Base-by-base conservation (phyloP, 2,888 invertebrate genomes). In the Macrosoma leucophasiata region DNA sequence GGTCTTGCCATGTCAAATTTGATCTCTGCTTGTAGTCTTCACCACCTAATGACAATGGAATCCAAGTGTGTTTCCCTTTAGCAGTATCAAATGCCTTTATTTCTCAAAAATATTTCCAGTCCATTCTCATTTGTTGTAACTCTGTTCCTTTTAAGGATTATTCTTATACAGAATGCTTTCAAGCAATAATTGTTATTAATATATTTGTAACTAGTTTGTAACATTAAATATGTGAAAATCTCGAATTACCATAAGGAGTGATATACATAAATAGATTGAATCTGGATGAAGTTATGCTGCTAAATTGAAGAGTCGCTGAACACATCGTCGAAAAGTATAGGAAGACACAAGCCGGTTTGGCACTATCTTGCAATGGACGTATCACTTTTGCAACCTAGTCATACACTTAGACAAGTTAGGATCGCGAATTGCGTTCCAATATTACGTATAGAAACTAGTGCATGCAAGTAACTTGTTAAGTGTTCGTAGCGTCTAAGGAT, bases 321-420 rank as follows among this genome's bases (percentile, higher is more conserved):
- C 48, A 44, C 46, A n/a, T n/a, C n/a, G n/a, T n/a, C n/a, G n/a
- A n/a, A n/a, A 47, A 37, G 49, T 39, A 39, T 35, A 48, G 48
- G 43, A 48, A 51, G 54, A 50, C 40, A 41, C 43, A 50, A 54
- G 53, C 49, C 48, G 50, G 52, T 60, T 42, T 51, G 55, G 55
- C 54, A 51, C 58, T 56, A 62, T 52, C 54, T 60, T 52, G 52
- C 52, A 55, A 51, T 54, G 66, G 65, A 55, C 51, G 63, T 58
- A 67, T 65, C 66, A 74, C n/a, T n/a, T n/a, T 66, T 78, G 78
- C 81, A 79, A 81, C 74, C 82, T 84, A 82, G 84, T 84, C 84
- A 82, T 73, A 74, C 72, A 72, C 74, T 81, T 77, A 72, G 71
- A 71, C 74, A 70, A 79, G 74, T 72, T 58, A 51, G 60, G 58